phyloP scores from a whole-genome alignment of 2,113 vertebrate genomes.

The Galbula dea region DNA sequence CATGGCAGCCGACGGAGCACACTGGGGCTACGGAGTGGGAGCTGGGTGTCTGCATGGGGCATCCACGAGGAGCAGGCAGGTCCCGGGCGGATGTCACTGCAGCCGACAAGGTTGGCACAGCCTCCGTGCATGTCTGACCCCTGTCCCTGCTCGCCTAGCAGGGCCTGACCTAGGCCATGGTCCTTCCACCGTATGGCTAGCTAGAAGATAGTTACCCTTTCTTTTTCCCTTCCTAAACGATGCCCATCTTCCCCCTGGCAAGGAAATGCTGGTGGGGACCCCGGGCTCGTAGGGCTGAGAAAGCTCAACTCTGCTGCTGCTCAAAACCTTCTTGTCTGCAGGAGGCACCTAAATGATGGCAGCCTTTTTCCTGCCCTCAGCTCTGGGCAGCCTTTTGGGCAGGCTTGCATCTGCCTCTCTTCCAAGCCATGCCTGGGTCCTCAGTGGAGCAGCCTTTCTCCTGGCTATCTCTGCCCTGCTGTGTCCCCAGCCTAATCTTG shows the following conservation, averaged over 20 bases:
- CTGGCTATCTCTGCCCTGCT: neutral
- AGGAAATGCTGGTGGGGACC: neutral
- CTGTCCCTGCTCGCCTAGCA: rapidly evolving
- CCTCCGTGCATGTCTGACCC: rapidly evolving
- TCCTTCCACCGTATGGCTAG: neutral
- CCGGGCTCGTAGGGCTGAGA: rapidly evolving
- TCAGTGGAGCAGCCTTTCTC: neutral
- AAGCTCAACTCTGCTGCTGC: neutral
- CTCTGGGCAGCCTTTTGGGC: neutral
- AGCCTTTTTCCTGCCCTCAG: neutral
- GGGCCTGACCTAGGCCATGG: neutral
- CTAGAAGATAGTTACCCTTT: neutral
- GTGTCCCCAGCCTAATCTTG: conserved; percentile 1
- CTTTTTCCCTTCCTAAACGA: neutral
- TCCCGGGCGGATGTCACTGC: neutral
- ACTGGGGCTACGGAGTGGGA: neutral
- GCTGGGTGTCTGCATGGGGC: too few relatives aligned
- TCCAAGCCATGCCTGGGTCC: neutral
- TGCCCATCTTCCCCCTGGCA: neutral
- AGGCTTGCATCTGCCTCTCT: neutral
- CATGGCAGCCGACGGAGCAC: rapidly evolving
- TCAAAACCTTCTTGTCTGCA: neutral
- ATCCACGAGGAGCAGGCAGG: neutral
- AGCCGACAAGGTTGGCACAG: neutral
- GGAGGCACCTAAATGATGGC: neutral